These are phyloP conservation scores for Mesorhabditis sp. DNA, from an alignment of 2,888 invertebrate species.

Conservation along the genomic window DNA sequence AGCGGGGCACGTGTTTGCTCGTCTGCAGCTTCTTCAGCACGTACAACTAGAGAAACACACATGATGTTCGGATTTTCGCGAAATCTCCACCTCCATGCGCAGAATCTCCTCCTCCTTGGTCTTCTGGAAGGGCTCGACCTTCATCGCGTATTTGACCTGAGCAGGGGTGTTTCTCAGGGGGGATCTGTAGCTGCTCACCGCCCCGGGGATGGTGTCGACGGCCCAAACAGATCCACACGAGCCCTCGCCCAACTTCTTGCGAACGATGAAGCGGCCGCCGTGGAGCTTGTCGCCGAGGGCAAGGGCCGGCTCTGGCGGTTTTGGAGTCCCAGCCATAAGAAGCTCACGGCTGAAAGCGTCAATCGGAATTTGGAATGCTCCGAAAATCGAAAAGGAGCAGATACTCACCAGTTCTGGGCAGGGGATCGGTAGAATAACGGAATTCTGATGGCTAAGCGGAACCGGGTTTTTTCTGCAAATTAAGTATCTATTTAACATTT, in stretches of 20 bases:
- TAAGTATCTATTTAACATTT: too few relatives aligned
- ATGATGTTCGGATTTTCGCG: neutral
- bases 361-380: too few relatives aligned
- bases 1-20: neutral
- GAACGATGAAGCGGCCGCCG: neutral
- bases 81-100: conserved; percentile 41
- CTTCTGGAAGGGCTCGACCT: conserved; percentile 45
- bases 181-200: neutral
- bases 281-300: too few relatives aligned
- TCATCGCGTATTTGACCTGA: conserved; percentile 35
- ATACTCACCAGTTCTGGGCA: too few relatives aligned
- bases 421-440: too few relatives aligned
- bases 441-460: too few relatives aligned
- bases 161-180: neutral
- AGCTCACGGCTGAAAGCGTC: too few relatives aligned
- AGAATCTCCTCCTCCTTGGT: conserved; percentile 46
- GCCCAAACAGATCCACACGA: neutral
- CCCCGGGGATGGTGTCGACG: neutral
- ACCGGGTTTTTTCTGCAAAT: too few relatives aligned
- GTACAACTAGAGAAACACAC: conserved; percentile 14
- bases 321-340: too few relatives aligned
- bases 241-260: neutral
- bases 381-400: too few relatives aligned
- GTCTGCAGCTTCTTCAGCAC: conserved; percentile 42
- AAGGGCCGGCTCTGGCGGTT: too few relatives aligned